Percentiles rank a stretch among this genome's conserved stretches.
Evolutionary conservation across 2,113 vertebrate genomes (phyloP).

Genomic region (Abramis brama): DNA sequence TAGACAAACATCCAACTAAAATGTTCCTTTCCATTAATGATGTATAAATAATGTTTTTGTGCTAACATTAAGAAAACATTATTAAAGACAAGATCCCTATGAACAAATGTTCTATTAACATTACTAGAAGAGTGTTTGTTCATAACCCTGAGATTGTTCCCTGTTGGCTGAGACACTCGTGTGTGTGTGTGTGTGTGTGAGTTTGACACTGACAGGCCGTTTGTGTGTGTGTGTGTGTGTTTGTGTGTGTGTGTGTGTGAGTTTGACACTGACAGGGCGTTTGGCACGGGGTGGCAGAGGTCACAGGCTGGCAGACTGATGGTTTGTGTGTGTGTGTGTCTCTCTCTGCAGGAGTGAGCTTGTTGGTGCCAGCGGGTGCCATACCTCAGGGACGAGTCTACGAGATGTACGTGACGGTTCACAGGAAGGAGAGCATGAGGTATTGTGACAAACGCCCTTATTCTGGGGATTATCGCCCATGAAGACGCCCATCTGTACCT

Average conservation of each 20-base stretch:
- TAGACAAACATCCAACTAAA: too few species aligned
- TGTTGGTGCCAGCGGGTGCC: slow-evolving; percentile 93
- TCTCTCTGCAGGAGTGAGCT: slow-evolving; percentile 86
- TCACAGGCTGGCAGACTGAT: slow-evolving; percentile 54
- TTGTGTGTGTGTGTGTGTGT: slow-evolving; percentile 40
- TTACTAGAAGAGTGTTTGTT: too few species aligned
- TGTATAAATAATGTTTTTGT: too few species aligned
- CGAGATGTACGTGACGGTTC: slow-evolving; percentile 98
- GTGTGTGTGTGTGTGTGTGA: slow-evolving; percentile 34
- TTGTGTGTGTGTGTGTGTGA: slow-evolving; percentile 45
- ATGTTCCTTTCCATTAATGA: too few species aligned
- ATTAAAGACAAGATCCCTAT: too few species aligned
- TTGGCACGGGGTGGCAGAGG: slow-evolving; percentile 48
- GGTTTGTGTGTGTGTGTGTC: slow-evolving; percentile 48
- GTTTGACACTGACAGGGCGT: slow-evolving; percentile 46
- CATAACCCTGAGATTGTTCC: too few species aligned
- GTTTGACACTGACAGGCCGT: slow-evolving; percentile 47
- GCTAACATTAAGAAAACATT: too few species aligned
- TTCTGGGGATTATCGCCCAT: background rate
- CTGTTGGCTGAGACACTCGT: too few species aligned
- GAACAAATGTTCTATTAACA: too few species aligned
- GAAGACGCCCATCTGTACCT: background rate
- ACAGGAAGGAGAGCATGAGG: slow-evolving; percentile 98
- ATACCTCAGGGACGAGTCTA: slow-evolving; percentile 96
- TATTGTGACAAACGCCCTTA: slow-evolving; percentile 65